Conservation (phyloP, 2,888 invertebrate genomes). For the Alloplasta piceator region DNA sequence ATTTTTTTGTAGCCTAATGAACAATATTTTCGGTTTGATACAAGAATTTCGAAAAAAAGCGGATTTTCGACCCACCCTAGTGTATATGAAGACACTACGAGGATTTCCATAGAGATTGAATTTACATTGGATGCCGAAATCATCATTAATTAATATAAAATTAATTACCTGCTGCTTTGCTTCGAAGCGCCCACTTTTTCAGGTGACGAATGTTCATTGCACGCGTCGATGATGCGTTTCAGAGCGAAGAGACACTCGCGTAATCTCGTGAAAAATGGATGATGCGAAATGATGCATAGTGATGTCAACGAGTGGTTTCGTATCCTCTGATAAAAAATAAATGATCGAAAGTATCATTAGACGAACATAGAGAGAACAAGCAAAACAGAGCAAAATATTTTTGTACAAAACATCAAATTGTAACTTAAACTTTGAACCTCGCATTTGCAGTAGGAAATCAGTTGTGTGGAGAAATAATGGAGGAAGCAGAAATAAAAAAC, state of each 20-base stretch:
- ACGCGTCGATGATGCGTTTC: constrained; percentile 98
- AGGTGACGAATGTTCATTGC: constrained; percentile 96
- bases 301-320: constrained; percentile 98
- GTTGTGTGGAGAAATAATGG: too few relatives aligned
- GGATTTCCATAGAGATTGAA: constrained; percentile 1
- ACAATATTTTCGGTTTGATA: too few relatives aligned
- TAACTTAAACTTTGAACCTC: too few relatives aligned
- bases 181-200: constrained; percentile 95
- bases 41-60: too few relatives aligned
- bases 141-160: constrained; percentile 16
- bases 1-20: too few relatives aligned
- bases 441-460: too few relatives aligned
- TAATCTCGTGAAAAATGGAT: constrained; percentile 99
- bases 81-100: too few relatives aligned
- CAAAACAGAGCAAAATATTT: too few relatives aligned
- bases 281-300: constrained; percentile 98
- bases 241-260: constrained; percentile 98
- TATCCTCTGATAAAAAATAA: constrained; percentile 87
- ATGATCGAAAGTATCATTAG: not conserved
- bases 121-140: constrained; percentile 6
- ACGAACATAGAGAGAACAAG: not conserved
- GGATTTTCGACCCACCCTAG: too few relatives aligned
- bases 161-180: constrained; percentile 90
- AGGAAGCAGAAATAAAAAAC: too few relatives aligned
- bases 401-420: too few relatives aligned